Percentiles rank a stretch among this genome's conserved stretches.
These are phyloP conservation scores for Microtus pennsylvanicus DNA, from an alignment of 2,113 vertebrate species.

Conservation along the genomic window DNA sequence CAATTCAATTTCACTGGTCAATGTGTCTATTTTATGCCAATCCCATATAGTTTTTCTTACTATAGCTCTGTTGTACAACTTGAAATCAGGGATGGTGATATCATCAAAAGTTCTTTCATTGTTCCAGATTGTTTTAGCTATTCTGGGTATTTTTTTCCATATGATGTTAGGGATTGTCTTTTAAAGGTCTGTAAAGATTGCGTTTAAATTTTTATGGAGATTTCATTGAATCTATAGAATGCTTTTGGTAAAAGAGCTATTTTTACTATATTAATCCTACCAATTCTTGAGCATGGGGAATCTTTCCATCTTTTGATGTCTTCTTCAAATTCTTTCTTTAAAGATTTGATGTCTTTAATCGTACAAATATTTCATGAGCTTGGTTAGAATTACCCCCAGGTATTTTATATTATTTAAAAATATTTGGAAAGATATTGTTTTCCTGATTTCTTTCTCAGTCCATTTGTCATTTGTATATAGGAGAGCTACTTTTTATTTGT, in stretches of 20 bases:
- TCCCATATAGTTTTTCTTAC: no score
- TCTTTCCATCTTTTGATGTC: background rate
- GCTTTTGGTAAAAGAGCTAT: background rate
- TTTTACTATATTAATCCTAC: background rate
- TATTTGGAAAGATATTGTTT: background rate
- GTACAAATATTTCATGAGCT: background rate
- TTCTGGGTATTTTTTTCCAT: background rate
- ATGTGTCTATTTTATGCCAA: background rate
- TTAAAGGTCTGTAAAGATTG: background rate
- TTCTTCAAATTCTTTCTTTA: background rate
- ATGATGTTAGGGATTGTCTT: background rate
- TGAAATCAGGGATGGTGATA: background rate
- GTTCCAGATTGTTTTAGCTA: background rate
- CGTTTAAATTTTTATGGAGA: background rate
- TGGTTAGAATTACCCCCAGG: background rate
- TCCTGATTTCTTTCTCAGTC: background rate
- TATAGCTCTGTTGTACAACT: no score
- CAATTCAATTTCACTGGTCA: background rate
- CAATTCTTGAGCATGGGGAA: background rate
- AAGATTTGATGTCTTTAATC: background rate
- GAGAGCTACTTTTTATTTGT: background rate
- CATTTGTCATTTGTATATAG: background rate
- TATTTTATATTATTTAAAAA: background rate
- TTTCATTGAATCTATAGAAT: background rate
- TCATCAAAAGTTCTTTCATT: background rate